Evolutionary conservation across 1,140 invertebrate species (phyloP), one percentile per base, ranked within the genome.

Genomic region (Plutomurus gul): DNA sequence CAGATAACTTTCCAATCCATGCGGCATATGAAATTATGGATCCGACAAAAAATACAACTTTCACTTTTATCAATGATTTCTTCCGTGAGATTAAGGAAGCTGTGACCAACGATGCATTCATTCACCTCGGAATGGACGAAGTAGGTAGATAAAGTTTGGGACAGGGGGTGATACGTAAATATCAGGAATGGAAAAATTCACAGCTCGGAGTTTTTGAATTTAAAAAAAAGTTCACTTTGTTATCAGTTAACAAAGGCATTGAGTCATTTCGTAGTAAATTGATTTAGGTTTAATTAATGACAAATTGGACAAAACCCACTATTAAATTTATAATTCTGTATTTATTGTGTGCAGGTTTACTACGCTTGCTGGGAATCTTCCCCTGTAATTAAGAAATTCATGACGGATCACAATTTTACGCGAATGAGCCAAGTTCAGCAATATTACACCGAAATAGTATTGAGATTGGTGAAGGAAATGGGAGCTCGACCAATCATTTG

Each of bases 401-500:
- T 82, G 81, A 22, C 7, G 8, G 75, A 60, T 11, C 18, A 80
- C 39, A 43, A 43, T 16, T 82, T 77, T 18, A 46, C 30, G 1
- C 36, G 39, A 1, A 33, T 77, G 20, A 71, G 43, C 20, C 36
- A 82, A 71, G 81, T 82, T 13, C 51, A 76, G 13, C 70, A 47
- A 11, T 51, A 82, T 46, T 82, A 82, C 49, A 80, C 71, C 0
- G 33, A 46, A 8, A 33, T 47, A 20, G 75, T 74, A 37, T 37
- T 82, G 4, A 25, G 70, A 13, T 80, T 79, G 74, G 39, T 82
- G 0, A 60, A 83, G n/a, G 72, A 83, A 3, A 76, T 84, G 4
- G 86, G 88, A 11, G 73, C 72, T 75, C 90, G 87, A 11, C 89
- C 92, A 60, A 89, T 96, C 25, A 93, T 98, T 4, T 98, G 96